Percentiles rank a stretch among this genome's conserved stretches.
Evolutionary conservation across 2,113 vertebrate species (phyloP).

Genomic region (Triplophysa rosa): DNA sequence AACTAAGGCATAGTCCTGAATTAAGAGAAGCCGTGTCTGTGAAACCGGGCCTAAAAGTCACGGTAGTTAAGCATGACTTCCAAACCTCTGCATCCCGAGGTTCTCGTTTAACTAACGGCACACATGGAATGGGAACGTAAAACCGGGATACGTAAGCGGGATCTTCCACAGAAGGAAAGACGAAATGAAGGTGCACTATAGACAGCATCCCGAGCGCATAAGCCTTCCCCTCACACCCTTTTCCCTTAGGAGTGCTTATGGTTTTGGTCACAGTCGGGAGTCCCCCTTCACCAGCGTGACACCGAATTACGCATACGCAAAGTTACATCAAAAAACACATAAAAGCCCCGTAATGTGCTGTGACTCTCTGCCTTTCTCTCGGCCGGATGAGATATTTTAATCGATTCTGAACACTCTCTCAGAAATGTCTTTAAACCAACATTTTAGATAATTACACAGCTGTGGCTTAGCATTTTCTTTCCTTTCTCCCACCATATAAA

Average conservation of each 20-base stretch:
- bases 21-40: no score
- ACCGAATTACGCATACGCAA: conserved; percentile 53
- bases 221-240: conserved; percentile 15
- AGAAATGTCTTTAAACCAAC: conserved; percentile 53
- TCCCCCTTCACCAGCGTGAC: conserved; percentile 49
- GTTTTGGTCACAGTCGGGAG: conserved; percentile 53
- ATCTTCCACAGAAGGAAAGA: not conserved
- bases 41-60: no score
- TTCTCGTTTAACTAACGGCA: not conserved
- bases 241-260: conserved; percentile 42
- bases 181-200: not conserved
- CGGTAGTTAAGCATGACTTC: not conserved
- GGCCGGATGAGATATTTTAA: conserved; percentile 56
- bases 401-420: conserved; percentile 57
- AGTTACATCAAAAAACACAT: conserved; percentile 54
- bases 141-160: not conserved
- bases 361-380: conserved; percentile 53
- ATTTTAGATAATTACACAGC: conserved; percentile 62
- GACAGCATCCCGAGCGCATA: not conserved
- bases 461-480: conserved; percentile 53
- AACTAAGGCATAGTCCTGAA: no score
- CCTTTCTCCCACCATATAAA: conserved; percentile 31
- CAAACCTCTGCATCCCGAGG: not conserved
- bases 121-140: not conserved
- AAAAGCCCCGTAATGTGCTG: conserved; percentile 54